Conservation (phyloP, 2,888 invertebrate genomes). For the Ferdinandea cuprea region DNA sequence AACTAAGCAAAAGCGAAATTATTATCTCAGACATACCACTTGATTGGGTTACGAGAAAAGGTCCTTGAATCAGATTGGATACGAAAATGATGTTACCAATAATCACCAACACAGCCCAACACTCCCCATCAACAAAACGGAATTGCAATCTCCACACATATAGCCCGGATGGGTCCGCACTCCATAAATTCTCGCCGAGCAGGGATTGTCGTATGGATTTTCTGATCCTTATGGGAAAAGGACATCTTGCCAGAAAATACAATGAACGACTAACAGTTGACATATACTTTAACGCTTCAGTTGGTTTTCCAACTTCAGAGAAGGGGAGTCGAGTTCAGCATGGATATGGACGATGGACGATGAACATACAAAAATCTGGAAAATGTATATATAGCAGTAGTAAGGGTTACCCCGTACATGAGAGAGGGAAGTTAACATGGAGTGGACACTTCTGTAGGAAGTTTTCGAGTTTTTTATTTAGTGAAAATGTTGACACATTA, state of each 20-base stretch:
- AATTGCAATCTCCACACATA: constrained; percentile 60
- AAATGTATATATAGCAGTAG: too few species aligned
- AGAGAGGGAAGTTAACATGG: background rate
- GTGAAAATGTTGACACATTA: constrained; percentile 72
- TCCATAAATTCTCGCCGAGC: constrained; percentile 65
- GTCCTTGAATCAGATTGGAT: constrained; percentile 74
- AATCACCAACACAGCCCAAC: constrained; percentile 53
- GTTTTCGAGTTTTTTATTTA: constrained; percentile 56
- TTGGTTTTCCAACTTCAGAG: constrained; percentile 77
- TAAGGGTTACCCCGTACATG: too few species aligned
- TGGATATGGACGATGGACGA: background rate
- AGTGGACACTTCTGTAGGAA: constrained; percentile 64
- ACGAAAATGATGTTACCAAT: constrained; percentile 73
- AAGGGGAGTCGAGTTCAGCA: constrained; percentile 10
- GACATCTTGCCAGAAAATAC: constrained; percentile 74
- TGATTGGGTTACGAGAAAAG: constrained; percentile 66
- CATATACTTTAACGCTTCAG: constrained; percentile 83
- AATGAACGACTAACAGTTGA: constrained; percentile 79
- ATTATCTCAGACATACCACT: constrained; percentile 63
- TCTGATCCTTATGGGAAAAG: constrained; percentile 74
- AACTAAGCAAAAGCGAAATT: constrained; percentile 31
- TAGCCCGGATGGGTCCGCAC: constrained; percentile 62
- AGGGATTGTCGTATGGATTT: constrained; percentile 62
- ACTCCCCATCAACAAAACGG: constrained; percentile 30
- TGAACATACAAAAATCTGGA: too few species aligned